phyloP scores from a whole-genome alignment of 2,888 invertebrate genomes.

The Dynastes grantii region DNA sequence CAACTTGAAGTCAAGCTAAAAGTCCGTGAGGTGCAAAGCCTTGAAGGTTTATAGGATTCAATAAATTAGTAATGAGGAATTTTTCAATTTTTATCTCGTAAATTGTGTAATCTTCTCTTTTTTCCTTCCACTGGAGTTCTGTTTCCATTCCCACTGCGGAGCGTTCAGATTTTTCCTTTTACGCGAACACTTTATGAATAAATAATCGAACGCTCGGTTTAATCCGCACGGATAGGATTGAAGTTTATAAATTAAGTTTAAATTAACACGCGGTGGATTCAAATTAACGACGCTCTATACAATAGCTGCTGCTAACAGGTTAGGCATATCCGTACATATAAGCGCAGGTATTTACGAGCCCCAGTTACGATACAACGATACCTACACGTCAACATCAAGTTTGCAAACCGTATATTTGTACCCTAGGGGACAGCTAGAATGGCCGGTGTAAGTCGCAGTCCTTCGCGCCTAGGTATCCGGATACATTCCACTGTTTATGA shows the following conservation, averaged over 20 bases:
- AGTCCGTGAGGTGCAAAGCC: too few species aligned
- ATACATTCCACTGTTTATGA: too few species aligned
- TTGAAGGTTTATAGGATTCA: too few species aligned
- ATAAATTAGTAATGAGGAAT: too few species aligned
- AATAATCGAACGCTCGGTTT: conserved; percentile 25
- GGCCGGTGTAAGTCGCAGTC: too few species aligned
- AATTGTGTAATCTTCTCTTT: too few species aligned
- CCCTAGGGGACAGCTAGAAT: too few species aligned
- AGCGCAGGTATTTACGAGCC: conserved; percentile 23
- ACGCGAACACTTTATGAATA: conserved; percentile 22
- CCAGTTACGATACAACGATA: background rate
- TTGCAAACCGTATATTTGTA: background rate
- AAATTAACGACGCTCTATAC: conserved; percentile 17
- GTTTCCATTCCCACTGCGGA: background rate
- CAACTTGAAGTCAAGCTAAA: too few species aligned
- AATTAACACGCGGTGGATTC: conserved; percentile 26
- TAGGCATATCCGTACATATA: background rate
- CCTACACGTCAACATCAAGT: conserved; percentile 1
- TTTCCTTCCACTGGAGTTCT: too few species aligned
- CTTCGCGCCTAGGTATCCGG: too few species aligned
- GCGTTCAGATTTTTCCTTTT: background rate
- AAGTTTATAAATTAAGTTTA: conserved; percentile 35
- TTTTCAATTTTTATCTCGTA: too few species aligned
- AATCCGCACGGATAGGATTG: conserved; percentile 33
- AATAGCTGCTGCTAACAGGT: conserved; percentile 3